Evolutionary conservation across 2,797 vertebrate species (phyloP), one percentile per base, ranked within the genome.

Genomic region (Pelobates cultripes): DNA sequence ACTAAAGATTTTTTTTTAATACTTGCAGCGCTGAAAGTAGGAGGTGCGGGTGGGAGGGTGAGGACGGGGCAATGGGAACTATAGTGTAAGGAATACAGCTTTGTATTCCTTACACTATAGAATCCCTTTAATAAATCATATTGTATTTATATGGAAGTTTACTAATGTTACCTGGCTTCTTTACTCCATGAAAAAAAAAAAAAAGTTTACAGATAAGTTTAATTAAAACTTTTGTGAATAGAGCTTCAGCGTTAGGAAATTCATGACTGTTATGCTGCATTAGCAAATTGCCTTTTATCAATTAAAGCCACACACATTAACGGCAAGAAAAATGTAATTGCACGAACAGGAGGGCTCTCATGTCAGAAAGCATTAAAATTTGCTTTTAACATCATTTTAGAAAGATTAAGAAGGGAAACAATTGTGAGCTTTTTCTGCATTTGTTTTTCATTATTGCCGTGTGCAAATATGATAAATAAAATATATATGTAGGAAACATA

Each of bases 251-350:
- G 43, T 69, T 47, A 9, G 43, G 66, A 69, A 78, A 78, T 78
- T 78, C 81, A 78, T 64, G 43, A 70, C 71, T 73, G 70, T 83
- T 76, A 74, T 75, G 70, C 76, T 60, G 71, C 64, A 83, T 83
- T 83, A 83, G 55, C 75, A 83, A 78, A 79, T 75, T 44, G 76
- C 47, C 76, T 83, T 83, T 79, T 83, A 71, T 79, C 81, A 83
- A 79, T 83, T 83, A 75, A 83, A 83, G 63, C 77, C 64, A 40
- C 73, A 53, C 51, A 71, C 57, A 68, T 79, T 83, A 83, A 75
- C 76, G 7, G 40, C 64, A 14, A 53, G 81, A 83, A 83, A 64
- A 83, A 83, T 83, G 55, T 43, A 69, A 43, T 70, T 55, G 15
- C 47, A 28, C 43, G 75, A 43, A 57, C 64, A 10, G 45, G 14